Base-by-base conservation (phyloP, 2,113 vertebrate species). In the Silurus glanis region DNA sequence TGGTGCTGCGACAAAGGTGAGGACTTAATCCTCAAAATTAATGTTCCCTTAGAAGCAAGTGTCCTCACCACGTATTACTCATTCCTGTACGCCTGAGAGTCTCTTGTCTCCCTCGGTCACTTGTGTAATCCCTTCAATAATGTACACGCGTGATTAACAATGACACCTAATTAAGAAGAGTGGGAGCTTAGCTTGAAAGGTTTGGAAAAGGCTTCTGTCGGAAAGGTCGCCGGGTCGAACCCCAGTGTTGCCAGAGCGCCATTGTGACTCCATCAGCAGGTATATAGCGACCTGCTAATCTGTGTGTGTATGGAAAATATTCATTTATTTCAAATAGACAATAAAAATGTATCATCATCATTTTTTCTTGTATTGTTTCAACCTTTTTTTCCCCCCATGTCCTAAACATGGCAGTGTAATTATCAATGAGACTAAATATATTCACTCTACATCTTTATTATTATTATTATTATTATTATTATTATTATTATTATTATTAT, bases 1-100 rank as follows among this genome's bases (percentile, higher is more conserved):
- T 88, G 81, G 51, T 80, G 59, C 72, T 84, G 67, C 64, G 84
- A 72, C 82, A 59, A 83, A 87, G 71, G 79, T 64, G 62, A 85
- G 13, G 79, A 86, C 58, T 25, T 49, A 59, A 61, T 86, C n/a
- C 64, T 59, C 23, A 9, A 66, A 56, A 72, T 76, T 82, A 82
- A 79, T 75, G n/a, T 66, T 76, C 23, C 47, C 21, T 66, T 16
- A 37, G 21, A 80, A 58, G 47, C 75, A 5, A 12, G 19, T 45
- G 74, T 78, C 75, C 47, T 37, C 66, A 49, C 84, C 47, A 51
- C 45, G 75, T 61, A 23, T 53, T 23, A 55, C 67, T 74, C 55
- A 67, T 56, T 72, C 53, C 66, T 72, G 6, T 55, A 28, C 1
- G n/a, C 6, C 10, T 12, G 37, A 56, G 5, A 21, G 28, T n/a